phyloP scores from a whole-genome alignment of 2,113 vertebrate species.

The Eulemur macaco region DNA sequence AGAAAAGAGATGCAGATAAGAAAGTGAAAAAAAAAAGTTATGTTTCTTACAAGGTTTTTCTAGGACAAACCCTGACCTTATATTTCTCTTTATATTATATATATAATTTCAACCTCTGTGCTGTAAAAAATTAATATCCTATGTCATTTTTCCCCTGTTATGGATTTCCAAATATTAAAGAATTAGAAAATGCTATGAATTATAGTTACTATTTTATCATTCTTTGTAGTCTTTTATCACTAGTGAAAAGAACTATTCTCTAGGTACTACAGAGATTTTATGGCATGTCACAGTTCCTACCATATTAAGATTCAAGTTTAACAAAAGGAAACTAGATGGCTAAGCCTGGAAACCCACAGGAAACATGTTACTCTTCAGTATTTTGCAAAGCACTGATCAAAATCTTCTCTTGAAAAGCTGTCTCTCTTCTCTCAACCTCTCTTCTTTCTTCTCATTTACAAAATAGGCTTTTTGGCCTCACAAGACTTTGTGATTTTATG shows the following conservation, averaged over 20 bases:
- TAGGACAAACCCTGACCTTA: background rate
- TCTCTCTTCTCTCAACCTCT: background rate
- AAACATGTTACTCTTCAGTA: background rate
- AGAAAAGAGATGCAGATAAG: background rate
- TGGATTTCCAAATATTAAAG: background rate
- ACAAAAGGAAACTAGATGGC: background rate
- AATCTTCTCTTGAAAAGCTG: background rate
- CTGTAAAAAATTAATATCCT: background rate
- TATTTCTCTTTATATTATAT: constrained; percentile 5
- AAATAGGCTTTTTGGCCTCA: constrained; percentile 37
- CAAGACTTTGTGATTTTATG: background rate
- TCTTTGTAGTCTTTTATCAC: background rate
- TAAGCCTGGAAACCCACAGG: background rate
- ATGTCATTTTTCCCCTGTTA: background rate
- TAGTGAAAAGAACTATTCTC: background rate
- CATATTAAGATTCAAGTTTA: constrained; percentile 39
- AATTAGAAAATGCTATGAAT: background rate
- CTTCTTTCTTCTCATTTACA: background rate
- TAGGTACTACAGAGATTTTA: background rate
- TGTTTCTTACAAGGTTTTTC: background rate
- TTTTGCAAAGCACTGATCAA: constrained; percentile 35
- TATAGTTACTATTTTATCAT: background rate
- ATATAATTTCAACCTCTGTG: background rate
- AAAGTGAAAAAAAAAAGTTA: background rate
- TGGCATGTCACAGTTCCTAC: background rate